These are phyloP conservation scores for Aradophagus sp. DNA, from an alignment of 1,140 invertebrate genomes.

Conservation along the genomic window DNA sequence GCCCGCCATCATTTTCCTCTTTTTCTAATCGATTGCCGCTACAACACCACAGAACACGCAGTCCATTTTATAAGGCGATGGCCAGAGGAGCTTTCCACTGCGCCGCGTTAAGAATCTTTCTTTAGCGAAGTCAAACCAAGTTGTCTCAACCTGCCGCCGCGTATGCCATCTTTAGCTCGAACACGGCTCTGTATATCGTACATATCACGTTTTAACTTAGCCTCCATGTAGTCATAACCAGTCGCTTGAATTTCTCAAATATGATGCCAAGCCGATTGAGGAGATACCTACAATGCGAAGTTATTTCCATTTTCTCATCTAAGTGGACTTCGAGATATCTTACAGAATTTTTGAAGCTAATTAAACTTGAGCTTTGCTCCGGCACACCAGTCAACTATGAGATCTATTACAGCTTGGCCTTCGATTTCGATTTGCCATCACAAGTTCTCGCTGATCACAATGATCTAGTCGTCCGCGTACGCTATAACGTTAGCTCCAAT, in stretches of 20 bases:
- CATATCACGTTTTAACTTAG: conserved; percentile 1
- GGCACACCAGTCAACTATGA: conserved; percentile 5
- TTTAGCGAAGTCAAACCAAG: not conserved
- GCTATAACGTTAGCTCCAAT: too few species aligned
- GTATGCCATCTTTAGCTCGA: conserved; percentile 6
- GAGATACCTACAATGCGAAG: conserved; percentile 3
- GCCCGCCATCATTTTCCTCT: too few species aligned
- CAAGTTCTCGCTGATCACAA: conserved; percentile 9
- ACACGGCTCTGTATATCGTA: conserved; percentile 8
- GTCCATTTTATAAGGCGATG: too few species aligned
- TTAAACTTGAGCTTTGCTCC: not conserved
- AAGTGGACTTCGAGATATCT: conserved; percentile 27
- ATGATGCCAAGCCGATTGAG: conserved; percentile 5
- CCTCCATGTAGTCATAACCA: conserved; percentile 18
- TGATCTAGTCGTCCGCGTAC: conserved; percentile 53
- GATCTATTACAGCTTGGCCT: conserved; percentile 19
- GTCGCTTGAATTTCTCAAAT: not conserved
- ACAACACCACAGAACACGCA: too few species aligned
- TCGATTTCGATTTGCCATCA: conserved; percentile 2
- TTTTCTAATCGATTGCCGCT: too few species aligned
- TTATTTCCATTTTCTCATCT: conserved; percentile 4
- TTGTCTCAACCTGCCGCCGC: conserved; percentile 25
- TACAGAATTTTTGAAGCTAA: conserved; percentile 27
- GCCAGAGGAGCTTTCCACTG: conserved; percentile 7
- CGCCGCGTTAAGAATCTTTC: not conserved